Conservation (phyloP, 1,140 invertebrate species). For the Acromyrmex heyeri region DNA sequence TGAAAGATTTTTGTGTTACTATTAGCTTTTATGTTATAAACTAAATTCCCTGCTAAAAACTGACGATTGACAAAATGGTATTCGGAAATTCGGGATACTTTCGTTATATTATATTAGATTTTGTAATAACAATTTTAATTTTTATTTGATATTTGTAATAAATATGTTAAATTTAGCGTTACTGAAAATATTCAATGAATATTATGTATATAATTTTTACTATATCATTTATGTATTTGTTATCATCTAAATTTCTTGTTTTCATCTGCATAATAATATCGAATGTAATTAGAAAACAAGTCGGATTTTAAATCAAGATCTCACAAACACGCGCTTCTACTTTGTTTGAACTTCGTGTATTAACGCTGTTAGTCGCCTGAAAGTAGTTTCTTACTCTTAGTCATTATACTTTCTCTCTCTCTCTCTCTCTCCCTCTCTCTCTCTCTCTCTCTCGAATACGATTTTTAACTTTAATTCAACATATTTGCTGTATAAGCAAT, state of each 20-base stretch:
- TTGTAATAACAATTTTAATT: not conserved
- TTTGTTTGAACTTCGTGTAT: not conserved
- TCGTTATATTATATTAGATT: not conserved
- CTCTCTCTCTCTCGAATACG: not conserved
- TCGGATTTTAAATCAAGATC: slow-evolving; percentile 28
- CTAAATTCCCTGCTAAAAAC: not conserved
- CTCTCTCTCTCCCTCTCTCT: too few species aligned
- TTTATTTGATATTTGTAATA: slow-evolving; percentile 3
- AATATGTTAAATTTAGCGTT: not conserved
- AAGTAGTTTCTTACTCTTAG: slow-evolving; percentile 12
- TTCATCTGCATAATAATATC: not conserved
- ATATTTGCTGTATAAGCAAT: not conserved
- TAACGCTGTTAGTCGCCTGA: not conserved
- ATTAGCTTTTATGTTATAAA: not conserved
- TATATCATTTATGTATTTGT: not conserved
- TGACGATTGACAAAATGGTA: not conserved
- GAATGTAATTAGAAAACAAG: slow-evolving; percentile 31
- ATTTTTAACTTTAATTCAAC: not conserved
- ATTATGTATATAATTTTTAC: not conserved
- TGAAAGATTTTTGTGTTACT: not conserved
- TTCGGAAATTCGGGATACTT: not conserved
- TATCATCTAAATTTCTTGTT: not conserved
- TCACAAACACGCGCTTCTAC: not conserved
- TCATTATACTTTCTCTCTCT: slow-evolving; percentile 15
- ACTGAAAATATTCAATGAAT: not conserved